Conservation (phyloP, 2,888 invertebrate genomes). For the Drosophila maculinotata region DNA sequence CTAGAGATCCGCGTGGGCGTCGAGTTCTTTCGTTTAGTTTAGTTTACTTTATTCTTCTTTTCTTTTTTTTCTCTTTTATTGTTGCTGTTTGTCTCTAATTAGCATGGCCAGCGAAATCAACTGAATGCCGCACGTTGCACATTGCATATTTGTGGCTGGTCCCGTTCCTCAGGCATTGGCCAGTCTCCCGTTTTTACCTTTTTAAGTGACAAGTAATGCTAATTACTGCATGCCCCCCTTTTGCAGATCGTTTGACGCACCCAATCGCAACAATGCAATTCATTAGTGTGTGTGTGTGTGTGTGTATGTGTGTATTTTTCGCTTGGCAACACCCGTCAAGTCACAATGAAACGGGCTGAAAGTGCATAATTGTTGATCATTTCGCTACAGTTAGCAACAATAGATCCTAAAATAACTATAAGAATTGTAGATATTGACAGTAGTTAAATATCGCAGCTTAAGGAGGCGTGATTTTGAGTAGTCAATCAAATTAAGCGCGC, state of each 20-base stretch:
- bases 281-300: constrained; percentile 13
- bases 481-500: too few species aligned
- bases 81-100: constrained; percentile 39
- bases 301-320: constrained; percentile 5
- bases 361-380: neutral
- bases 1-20: constrained; percentile 40
- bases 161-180: constrained; percentile 10
- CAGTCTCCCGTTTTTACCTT: constrained; percentile 25
- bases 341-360: constrained; percentile 8
- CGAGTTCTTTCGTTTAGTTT: constrained; percentile 11
- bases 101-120: constrained; percentile 33
- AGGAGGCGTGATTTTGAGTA: too few species aligned
- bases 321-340: neutral
- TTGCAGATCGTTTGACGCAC: constrained; percentile 27
- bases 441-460: too few species aligned
- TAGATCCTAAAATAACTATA: neutral
- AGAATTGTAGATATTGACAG: neutral
- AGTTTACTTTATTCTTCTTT: neutral
- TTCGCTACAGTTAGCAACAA: neutral
- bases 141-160: constrained; percentile 3
- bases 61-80: neutral
- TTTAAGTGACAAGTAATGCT: constrained; percentile 50
- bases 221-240: constrained; percentile 29
- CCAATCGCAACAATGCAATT: constrained; percentile 16
- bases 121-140: constrained; percentile 4